Evolutionary conservation across 2,113 vertebrate genomes (phyloP).

Genomic region (Podocnemis expansa): DNA sequence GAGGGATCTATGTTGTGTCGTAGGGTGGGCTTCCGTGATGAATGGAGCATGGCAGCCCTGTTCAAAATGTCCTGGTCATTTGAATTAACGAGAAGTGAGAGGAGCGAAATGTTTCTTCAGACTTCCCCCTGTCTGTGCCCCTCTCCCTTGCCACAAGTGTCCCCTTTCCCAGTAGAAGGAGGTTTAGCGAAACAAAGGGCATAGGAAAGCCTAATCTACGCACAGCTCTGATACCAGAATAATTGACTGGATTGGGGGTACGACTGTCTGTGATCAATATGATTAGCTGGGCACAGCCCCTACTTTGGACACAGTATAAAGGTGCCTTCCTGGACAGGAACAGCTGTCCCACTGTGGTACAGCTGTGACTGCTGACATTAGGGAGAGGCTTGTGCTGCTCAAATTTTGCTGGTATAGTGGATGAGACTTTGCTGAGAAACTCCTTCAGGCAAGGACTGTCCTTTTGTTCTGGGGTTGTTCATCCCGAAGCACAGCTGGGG

Average conservation of each 20-base stretch:
- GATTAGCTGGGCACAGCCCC: not conserved
- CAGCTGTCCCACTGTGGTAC: no score
- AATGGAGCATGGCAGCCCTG: no score
- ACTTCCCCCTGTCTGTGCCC: not conserved
- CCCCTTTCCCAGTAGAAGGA: no score
- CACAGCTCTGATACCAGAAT: not conserved
- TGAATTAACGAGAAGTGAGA: no score
- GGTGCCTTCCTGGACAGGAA: not conserved
- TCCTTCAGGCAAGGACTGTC: no score
- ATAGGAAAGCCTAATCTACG: not conserved
- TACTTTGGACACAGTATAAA: not conserved
- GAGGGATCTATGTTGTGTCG: no score
- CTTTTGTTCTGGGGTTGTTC: not conserved
- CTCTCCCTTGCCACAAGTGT: not conserved
- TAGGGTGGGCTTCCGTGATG: not conserved
- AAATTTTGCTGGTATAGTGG: no score
- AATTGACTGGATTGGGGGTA: not conserved
- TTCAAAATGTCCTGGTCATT: not conserved
- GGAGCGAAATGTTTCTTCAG: not conserved
- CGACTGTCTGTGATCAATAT: not conserved
- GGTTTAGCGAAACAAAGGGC: not conserved
- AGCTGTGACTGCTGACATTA: not conserved
- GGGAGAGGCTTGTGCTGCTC: no score
- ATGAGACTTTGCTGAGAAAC: no score
- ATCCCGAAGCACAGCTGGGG: not conserved